Base-by-base conservation (phyloP, 1,140 invertebrate genomes). In the Philotrypesis tridentata region DNA sequence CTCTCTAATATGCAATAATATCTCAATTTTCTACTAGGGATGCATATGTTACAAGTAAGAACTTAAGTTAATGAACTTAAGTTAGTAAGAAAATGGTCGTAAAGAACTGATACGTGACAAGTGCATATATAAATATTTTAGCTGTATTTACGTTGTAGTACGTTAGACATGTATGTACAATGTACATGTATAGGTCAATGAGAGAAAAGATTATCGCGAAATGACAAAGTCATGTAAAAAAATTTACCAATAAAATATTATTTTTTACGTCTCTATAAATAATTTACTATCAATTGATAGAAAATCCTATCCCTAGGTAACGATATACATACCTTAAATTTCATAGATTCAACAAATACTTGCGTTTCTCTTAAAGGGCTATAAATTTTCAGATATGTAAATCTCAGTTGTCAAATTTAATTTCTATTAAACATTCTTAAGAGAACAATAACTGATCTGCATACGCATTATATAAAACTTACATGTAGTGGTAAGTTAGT, bases 181-280 rank as follows among this genome's bases (percentile, higher is more conserved):
- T 43, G n/a, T 55, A 17, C 48, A 17, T 55, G 21, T 55, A 55
- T 55, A 55, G 7, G n/a, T 7, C 17, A 55, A 55, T 7, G 48
- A 55, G 48, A 55, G 25, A 29, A 65, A 29, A 65, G 63, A 29
- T 29, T 21, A 65, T 29, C 67, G 11, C 14, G 8, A 12, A 31
- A 33, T 55, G 21, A n/a, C 17, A n/a, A 31, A 68, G 29, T 68
- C 25, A 21, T 68, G 29, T 29, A 17, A 68, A 17, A 68, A 68
- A 29, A 68, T 25, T 37, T 37, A 33, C 27, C 31, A 33, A 68
- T 68, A 68, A 33, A 68, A n/a, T 68, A 33, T 65, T 68, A 29
- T 68, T 68, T 68, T 68, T 68, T 68, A 68, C 67, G 17, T 21
- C 67, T 33, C 29, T 68, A 55, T 55, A n/a, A 55, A n/a, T 55